Conservation (phyloP, 2,113 vertebrate genomes). For the Eidolon helvum region DNA sequence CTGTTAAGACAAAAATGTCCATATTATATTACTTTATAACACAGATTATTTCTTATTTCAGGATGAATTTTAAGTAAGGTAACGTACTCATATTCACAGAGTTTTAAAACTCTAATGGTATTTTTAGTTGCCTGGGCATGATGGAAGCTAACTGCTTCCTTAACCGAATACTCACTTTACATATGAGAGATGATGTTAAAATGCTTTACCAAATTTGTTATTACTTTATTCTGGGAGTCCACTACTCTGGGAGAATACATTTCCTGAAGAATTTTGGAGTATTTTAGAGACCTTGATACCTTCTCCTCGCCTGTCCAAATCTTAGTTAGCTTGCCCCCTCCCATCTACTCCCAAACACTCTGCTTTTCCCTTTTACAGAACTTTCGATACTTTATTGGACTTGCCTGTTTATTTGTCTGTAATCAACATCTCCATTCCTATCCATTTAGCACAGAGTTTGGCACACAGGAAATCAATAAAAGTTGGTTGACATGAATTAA, state of each 20-base stretch:
- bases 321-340: not conserved
- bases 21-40: not conserved
- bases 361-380: not conserved
- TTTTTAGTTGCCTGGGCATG: not conserved
- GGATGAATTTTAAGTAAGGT: not conserved
- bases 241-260: not conserved
- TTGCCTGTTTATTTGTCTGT: not conserved
- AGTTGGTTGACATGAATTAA: not conserved
- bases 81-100: not conserved
- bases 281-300: not conserved
- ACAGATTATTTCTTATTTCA: constrained; percentile 17
- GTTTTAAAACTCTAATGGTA: not conserved
- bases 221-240: not conserved
- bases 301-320: not conserved
- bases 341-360: not conserved
- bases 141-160: not conserved
- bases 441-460: not conserved
- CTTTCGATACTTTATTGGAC: not conserved
- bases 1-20: not conserved
- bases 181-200: not conserved
- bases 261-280: not conserved
- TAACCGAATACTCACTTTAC: not conserved
- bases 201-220: not conserved
- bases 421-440: not conserved
- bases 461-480: not conserved